Evolutionary conservation across 1,140 invertebrate genomes (phyloP), one percentile per base, ranked within the genome.

Genomic region (Neelides sp.): DNA sequence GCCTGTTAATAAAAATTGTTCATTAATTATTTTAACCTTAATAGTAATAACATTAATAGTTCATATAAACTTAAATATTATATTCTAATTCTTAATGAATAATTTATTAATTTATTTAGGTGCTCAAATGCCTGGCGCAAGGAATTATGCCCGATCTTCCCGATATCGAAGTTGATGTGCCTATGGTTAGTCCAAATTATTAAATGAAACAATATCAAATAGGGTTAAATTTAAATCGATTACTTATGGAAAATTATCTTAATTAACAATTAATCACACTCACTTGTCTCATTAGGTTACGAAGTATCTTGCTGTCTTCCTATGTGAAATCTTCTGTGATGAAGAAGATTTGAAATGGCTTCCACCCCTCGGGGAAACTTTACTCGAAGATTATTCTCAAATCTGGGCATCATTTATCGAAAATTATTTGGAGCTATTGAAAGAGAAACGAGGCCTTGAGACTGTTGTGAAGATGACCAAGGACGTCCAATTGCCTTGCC

Each of bases 131-230:
- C 22, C 17, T 61, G 8, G 36, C 24, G 28, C 22, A 54, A 19
- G 59, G 59, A 17, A 45, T 61, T 20, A 41, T 61, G 7, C 24
- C 39, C 17, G 59, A 61, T 23, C 41, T 61, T 32, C 55, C 55
- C 19, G 55, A 57, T 35, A 55, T 61, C 12, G 4, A 45, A 27
- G 52, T 54, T 48, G 55, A 61, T 42, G 37, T 28, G 19, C 59
- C 59, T 15, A 55, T 52, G 47, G 58, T 61, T 28, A 44, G 26
- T 24, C 13, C 22, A 27, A 34, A 10, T 37, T 20, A 27, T 8
- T 42, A 19, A n/a, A 42, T 8, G 4, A 47, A 13, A 35, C 20
- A 26, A 4, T n/a, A n/a, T n/a, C n/a, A n/a, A 15, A 20, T 23
- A 15, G 12, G n/a, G 37, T 8, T 19, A 40, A 8, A 19, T 8